Percentiles rank a stretch among this genome's conserved stretches.
These are phyloP conservation scores for Galaxea fascicularis DNA, from an alignment of 92 coral and sea anemone genomes.

Conservation along the genomic window DNA sequence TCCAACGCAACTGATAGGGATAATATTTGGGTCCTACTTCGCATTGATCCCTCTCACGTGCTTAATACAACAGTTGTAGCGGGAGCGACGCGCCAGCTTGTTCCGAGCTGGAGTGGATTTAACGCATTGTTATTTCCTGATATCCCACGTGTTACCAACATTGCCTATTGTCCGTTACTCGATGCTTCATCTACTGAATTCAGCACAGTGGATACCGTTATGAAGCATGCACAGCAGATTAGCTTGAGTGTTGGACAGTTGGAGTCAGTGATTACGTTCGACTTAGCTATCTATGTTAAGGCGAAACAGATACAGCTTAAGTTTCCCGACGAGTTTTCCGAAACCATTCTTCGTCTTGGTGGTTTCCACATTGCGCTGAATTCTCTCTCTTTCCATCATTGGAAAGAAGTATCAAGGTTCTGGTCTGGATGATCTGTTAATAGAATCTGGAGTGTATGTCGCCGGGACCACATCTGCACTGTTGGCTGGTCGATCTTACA, in stretches of 20 bases:
- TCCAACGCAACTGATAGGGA: too few species aligned
- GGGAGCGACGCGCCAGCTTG: too few species aligned
- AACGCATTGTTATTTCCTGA: conserved; percentile 1
- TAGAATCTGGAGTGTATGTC: too few species aligned
- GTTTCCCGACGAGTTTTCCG: conserved; percentile 56
- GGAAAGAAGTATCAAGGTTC: conserved; percentile 44
- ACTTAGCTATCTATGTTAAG: conserved; percentile 58
- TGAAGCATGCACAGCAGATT: conserved; percentile 64
- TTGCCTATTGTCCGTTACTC: conserved; percentile 72
- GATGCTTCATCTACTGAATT: conserved; percentile 64
- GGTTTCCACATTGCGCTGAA: conserved; percentile 65
- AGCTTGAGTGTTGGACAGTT: conserved; percentile 34
- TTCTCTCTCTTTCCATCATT: conserved; percentile 48
- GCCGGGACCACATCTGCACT: too few species aligned
- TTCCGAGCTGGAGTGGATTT: too few species aligned
- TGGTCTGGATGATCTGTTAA: too few species aligned
- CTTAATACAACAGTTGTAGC: too few species aligned
- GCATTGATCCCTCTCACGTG: too few species aligned
- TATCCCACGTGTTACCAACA: conserved; percentile 36
- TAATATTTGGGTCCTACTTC: too few species aligned
- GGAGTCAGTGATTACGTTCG: conserved; percentile 60
- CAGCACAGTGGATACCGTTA: conserved; percentile 69
- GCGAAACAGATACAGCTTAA: conserved; percentile 68
- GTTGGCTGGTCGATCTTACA: too few species aligned
- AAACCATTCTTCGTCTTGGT: conserved; percentile 56